These are phyloP conservation scores for Zhuqinia jingwanae DNA, from an alignment of 2,888 invertebrate species.

Conservation along the genomic window DNA sequence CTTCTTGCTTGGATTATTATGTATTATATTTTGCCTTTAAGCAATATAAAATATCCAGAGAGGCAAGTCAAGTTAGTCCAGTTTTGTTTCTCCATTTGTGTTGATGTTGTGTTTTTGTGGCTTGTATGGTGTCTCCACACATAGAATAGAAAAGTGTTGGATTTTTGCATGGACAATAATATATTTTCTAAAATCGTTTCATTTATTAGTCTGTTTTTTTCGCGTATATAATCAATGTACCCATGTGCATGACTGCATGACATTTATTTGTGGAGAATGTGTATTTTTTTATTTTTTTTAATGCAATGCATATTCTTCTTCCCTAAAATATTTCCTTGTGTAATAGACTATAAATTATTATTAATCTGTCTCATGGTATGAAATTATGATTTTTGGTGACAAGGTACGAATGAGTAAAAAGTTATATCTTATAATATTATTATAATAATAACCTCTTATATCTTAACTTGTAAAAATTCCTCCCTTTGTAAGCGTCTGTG, in stretches of 20 bases:
- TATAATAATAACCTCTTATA: not conserved
- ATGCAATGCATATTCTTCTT: not conserved
- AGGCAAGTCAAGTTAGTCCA: not conserved
- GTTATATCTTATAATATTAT: not conserved
- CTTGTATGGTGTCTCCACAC: not conserved
- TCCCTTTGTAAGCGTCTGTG: slow-evolving; percentile 11
- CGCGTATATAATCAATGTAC: too few relatives aligned
- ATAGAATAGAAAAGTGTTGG: too few relatives aligned
- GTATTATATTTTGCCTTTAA: not conserved
- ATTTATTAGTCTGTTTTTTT: slow-evolving; percentile 1
- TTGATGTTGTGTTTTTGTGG: not conserved
- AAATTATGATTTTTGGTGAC: not conserved
- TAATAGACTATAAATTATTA: not conserved
- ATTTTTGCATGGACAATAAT: not conserved
- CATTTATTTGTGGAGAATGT: too few relatives aligned
- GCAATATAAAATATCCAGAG: not conserved
- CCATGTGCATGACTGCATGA: not conserved
- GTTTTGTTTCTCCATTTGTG: slow-evolving; percentile 11
- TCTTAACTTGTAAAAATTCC: slow-evolving; percentile 13
- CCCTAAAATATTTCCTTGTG: not conserved
- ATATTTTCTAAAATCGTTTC: too few relatives aligned
- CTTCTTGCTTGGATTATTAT: not conserved
- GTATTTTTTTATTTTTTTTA: too few relatives aligned
- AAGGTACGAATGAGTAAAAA: slow-evolving; percentile 17
- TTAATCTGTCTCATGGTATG: slow-evolving; percentile 10